Evolutionary conservation across 2,113 vertebrate species (phyloP).

Genomic region (Pyrgilauda ruficollis): DNA sequence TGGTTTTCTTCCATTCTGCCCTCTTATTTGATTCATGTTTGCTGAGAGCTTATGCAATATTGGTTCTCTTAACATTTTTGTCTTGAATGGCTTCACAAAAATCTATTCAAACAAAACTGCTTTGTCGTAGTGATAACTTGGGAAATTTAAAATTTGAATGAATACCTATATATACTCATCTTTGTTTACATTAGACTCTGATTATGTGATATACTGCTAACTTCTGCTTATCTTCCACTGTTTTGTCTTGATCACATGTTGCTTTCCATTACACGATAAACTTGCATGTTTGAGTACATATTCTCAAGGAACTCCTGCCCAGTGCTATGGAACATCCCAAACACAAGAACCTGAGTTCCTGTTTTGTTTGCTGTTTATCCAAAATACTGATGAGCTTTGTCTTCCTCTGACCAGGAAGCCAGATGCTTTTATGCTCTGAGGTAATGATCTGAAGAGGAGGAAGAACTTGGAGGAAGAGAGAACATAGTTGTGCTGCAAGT

Average conservation of each 20-base stretch:
- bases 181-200: neutral
- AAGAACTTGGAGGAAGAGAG: neutral
- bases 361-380: neutral
- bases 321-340: rapidly evolving
- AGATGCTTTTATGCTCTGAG: neutral
- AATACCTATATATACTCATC: neutral
- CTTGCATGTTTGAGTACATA: neutral
- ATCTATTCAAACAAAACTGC: neutral
- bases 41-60: neutral
- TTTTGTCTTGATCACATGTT: neutral
- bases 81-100: neutral
- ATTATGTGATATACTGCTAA: neutral
- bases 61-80: neutral
- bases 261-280: neutral
- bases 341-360: neutral
- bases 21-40: neutral
- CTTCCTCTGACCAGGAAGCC: neutral
- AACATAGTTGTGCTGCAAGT: neutral
- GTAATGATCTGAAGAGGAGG: neutral
- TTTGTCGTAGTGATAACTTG: neutral
- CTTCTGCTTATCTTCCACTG: neutral
- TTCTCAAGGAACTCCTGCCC: neutral
- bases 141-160: neutral
- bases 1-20: neutral
- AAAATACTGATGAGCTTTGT: neutral